Evolutionary conservation across 1,140 invertebrate species (phyloP), one percentile per base, ranked within the genome.

Genomic region (Lepidurus apus): DNA sequence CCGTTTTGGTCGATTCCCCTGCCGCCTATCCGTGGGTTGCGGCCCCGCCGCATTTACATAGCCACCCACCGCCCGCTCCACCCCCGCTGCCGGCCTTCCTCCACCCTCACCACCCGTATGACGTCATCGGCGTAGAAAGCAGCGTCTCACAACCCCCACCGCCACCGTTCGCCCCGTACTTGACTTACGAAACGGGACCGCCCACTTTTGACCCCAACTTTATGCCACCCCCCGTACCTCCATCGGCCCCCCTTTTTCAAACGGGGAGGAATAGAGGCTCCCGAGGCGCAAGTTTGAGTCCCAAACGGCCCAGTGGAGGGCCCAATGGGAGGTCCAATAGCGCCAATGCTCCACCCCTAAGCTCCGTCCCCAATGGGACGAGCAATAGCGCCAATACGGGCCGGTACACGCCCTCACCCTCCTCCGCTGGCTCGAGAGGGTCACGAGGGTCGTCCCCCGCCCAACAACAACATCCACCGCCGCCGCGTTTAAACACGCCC

Each of bases 141-240:
- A 73, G 79, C 81, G 21, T 78, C 74, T 77, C 78, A 74, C 42
- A 3, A 17, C 80, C 81, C 78, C 82, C 13, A 80, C 82, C 9
- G 78, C 83, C 11, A 78, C 45, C 34, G 47, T 24, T n/a, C 43
- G 21, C 7, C 42, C 83, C 13, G 83, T 84, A 7, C 85, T 86
- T 42, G 86, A 85, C 45, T 87, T 88, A 79, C 86, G 86, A 81
- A 87, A 87, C 83, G 86, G 86, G 8, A 85, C 86, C 13, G 87
- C 86, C 7, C 87, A 87, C 53, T 65, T 65, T 65, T 21, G 53
- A 65, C 1, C 53, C 53, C 53, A 65, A 65, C 53, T 65, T 65
- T 21, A 65, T 65, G 53, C 53, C 53, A 7, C 53, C 53, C 17
- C 53, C 53, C 21, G 13, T 21, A 7, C 6, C 53, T 4, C 9